Percentiles rank a stretch among this genome's conserved stretches.
These are phyloP conservation scores for Meiosimyza decipiens DNA, from an alignment of 2,888 invertebrate species.

Conservation along the genomic window DNA sequence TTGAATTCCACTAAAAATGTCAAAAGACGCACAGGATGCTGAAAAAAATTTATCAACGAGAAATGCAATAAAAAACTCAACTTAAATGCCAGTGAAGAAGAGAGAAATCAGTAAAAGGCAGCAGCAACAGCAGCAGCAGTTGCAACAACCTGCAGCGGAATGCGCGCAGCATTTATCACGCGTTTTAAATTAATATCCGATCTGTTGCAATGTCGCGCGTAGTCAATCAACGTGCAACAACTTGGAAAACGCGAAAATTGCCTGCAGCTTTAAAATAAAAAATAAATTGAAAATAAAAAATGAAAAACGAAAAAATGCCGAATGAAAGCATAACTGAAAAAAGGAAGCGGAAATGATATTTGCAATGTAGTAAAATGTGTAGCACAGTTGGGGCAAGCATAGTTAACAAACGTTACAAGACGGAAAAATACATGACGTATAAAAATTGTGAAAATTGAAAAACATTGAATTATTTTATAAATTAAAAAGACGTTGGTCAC, in stretches of 20 bases:
- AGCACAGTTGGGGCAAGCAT: not conserved
- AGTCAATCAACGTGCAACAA: conserved; percentile 33
- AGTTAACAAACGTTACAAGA: too few relatives aligned
- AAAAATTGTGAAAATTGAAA: too few relatives aligned
- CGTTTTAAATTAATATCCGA: conserved; percentile 50
- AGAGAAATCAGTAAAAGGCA: conserved; percentile 9
- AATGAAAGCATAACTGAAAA: not conserved
- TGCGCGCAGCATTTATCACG: conserved; percentile 43
- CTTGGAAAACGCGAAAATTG: conserved; percentile 1
- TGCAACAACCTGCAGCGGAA: not conserved
- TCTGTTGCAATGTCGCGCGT: conserved; percentile 34
- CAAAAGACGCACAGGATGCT: not conserved
- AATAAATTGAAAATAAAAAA: not conserved
- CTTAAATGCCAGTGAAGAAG: not conserved
- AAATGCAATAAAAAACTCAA: not conserved
- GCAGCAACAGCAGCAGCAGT: not conserved
- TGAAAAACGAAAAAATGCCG: not conserved
- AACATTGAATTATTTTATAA: too few relatives aligned
- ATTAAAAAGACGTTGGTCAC: too few relatives aligned
- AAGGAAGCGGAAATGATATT: conserved; percentile 33
- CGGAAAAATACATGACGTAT: too few relatives aligned
- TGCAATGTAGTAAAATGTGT: conserved; percentile 6
- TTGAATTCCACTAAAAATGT: not conserved
- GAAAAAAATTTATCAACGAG: not conserved
- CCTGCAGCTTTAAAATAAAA: not conserved